phyloP scores from a whole-genome alignment of 2,888 invertebrate species.

The Cataglyphis rosenhaueri region DNA sequence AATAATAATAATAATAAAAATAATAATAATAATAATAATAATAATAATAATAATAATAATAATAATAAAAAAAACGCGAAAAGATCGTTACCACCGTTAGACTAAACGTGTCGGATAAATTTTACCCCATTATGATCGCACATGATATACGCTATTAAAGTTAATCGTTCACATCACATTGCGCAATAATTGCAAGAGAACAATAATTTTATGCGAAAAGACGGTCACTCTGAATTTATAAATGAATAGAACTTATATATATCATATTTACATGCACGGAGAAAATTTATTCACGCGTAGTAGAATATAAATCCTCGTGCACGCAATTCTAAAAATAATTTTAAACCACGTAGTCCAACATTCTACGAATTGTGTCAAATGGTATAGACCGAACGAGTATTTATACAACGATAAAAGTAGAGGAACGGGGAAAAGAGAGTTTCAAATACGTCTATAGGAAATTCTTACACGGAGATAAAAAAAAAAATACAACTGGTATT shows the following conservation, averaged over 20 bases:
- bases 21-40: background rate
- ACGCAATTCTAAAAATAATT: slow-evolving; percentile 10
- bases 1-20: too few relatives aligned
- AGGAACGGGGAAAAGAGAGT: background rate
- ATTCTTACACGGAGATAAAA: background rate
- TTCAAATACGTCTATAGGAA: background rate
- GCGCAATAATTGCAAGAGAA: slow-evolving; percentile 1
- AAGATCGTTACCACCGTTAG: background rate
- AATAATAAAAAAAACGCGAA: too few relatives aligned
- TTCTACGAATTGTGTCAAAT: background rate
- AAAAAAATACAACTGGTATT: background rate
- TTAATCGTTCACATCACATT: slow-evolving; percentile 8
- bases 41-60: too few relatives aligned
- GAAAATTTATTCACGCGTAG: slow-evolving; percentile 3
- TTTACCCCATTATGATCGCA: background rate
- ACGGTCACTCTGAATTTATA: background rate
- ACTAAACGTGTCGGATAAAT: background rate
- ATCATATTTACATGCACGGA: background rate
- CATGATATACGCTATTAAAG: slow-evolving; percentile 22
- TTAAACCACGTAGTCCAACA: background rate
- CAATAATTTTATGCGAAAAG: background rate
- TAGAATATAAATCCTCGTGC: background rate
- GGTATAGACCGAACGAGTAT: background rate
- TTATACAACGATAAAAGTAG: slow-evolving; percentile 5
- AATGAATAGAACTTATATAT: background rate